These are phyloP conservation scores for Romanogobio albipinnatus DNA, from an alignment of 2,113 vertebrate genomes.

Conservation along the genomic window DNA sequence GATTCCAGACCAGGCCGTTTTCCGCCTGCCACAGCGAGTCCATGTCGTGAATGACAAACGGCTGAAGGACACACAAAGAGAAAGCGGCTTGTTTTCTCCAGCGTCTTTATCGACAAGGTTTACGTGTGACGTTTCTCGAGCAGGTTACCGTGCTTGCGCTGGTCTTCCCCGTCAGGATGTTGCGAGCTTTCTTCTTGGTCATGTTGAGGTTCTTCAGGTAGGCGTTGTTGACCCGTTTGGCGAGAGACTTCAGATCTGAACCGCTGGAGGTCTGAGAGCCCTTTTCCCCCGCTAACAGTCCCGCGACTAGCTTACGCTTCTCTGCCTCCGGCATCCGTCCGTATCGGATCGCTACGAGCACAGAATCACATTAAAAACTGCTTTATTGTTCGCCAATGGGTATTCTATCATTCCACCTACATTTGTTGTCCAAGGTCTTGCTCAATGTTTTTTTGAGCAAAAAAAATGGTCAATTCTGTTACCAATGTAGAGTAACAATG, in stretches of 20 bases:
- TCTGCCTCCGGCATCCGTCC: slow-evolving; percentile 97
- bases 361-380: not conserved
- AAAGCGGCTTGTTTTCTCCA: not conserved
- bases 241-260: slow-evolving; percentile 91
- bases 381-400: not conserved
- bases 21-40: slow-evolving; percentile 96
- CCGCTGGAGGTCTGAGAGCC: slow-evolving; percentile 81
- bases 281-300: slow-evolving; percentile 82
- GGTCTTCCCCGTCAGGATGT: slow-evolving; percentile 93
- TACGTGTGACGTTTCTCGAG: not conserved
- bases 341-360: slow-evolving; percentile 87
- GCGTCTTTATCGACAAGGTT: not conserved
- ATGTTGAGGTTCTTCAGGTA: slow-evolving; percentile 97
- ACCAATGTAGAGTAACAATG: no score
- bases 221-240: slow-evolving; percentile 92
- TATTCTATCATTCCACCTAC: no score
- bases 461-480: no score
- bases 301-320: slow-evolving; percentile 93
- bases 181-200: slow-evolving; percentile 97
- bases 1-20: slow-evolving; percentile 95
- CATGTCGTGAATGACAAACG: slow-evolving; percentile 96
- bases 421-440: no score
- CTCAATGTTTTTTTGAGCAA: no score
- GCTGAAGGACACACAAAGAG: slow-evolving; percentile 74
- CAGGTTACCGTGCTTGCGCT: slow-evolving; percentile 84